Base-by-base conservation (phyloP, 2,797 vertebrate genomes). In the Sandelia bainsii region DNA sequence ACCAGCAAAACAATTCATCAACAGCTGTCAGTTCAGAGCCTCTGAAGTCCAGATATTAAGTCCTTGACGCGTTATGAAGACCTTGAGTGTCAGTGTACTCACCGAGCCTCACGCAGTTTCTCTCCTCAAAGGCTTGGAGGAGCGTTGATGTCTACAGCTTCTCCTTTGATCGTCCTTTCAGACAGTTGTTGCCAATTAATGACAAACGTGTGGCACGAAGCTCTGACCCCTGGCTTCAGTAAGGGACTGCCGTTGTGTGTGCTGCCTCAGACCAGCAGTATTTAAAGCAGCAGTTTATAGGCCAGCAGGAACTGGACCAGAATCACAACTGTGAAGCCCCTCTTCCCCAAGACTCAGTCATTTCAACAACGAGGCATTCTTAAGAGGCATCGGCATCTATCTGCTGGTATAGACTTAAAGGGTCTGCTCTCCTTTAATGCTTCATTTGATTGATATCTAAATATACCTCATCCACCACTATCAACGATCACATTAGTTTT, bases 141-240 rank as follows among this genome's bases (percentile, higher is more conserved):
- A 17, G 29, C 54, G 72, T 77, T 73, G 69, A 71, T 65, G 69
- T 42, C 42, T 40, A 11, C 61, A 57, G 53, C 37, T 23, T 1
- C 29, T 58, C 58, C 77, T 84, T 77, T 81, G 76, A 85, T 86
- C 54, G 6, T 69, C 66, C 49, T 64, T 52, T 59, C 16, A 16
- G 74, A 62, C 76, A 67, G 63, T 85, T 77, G 60, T 78, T 81
- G 45, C 67, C 62, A 82, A 82, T 89, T 89, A 92, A 87, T 80
- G 75, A 62, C 40, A 52, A 81, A 84, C 64, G 58, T 23, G 54
- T 81, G 73, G 37, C 12, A 39, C 72, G 73, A 80, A 69, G 86
- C 68, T 72, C 46, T 78, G 75, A 83, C 80, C 82, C 57, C 60
- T 72, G 71, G 80, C 81, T 76, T 82, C 75, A 27, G 83, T 87